These are phyloP conservation scores for Acanthococcus lagerstroemiae DNA, from an alignment of 2,888 invertebrate genomes.

Conservation along the genomic window DNA sequence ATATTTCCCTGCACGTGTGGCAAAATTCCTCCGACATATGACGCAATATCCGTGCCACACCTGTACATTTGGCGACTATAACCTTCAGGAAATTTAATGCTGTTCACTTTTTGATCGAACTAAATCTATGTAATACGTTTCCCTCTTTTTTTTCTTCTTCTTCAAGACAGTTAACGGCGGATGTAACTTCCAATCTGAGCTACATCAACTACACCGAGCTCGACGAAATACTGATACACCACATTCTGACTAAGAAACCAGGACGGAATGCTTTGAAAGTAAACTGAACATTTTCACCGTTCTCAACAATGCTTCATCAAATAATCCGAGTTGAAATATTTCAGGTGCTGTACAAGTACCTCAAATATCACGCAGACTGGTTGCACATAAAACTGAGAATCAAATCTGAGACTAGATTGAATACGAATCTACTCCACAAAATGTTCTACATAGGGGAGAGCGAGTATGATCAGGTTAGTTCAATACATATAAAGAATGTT, in stretches of 20 bases:
- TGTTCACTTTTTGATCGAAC: too few relatives aligned
- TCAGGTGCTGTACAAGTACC: slow-evolving; percentile 59
- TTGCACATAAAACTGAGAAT: slow-evolving; percentile 46
- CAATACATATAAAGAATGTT: neutral
- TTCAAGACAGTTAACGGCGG: slow-evolving; percentile 38
- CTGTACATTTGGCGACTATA: neutral
- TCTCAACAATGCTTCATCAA: neutral
- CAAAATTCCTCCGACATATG: neutral
- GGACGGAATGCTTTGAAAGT: slow-evolving; percentile 42
- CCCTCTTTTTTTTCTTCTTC: too few relatives aligned
- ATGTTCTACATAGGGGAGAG: slow-evolving; percentile 71
- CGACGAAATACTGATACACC: slow-evolving; percentile 41
- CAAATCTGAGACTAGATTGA: slow-evolving; percentile 41
- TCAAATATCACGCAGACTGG: slow-evolving; percentile 59
- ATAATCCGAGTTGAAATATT: slow-evolving; percentile 27
- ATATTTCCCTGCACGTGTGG: neutral
- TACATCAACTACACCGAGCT: neutral
- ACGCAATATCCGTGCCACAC: neutral
- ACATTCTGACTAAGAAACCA: slow-evolving; percentile 41
- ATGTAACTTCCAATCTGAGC: slow-evolving; percentile 37
- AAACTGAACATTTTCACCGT: neutral
- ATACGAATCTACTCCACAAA: slow-evolving; percentile 52
- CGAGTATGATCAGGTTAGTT: slow-evolving; percentile 62
- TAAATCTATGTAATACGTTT: too few relatives aligned
- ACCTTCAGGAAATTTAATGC: slow-evolving; percentile 38